A percentile compares a stretch with the other conserved stretches of the same genome.
phyloP scores from a whole-genome alignment of 2,797 vertebrate genomes.

The Urocyon cinereoargenteus region DNA sequence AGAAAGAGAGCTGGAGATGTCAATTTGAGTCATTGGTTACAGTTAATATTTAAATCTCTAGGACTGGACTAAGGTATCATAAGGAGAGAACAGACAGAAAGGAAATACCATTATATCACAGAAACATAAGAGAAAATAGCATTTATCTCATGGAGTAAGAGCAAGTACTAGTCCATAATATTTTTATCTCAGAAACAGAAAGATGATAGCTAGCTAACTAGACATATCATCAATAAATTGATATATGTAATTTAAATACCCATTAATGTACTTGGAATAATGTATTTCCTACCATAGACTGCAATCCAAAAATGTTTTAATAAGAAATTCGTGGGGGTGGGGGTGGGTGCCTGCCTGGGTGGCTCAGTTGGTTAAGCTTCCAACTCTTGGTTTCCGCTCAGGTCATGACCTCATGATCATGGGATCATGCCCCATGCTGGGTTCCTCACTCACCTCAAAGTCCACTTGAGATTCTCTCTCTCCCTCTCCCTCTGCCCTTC shows the following conservation, averaged over 20 bases:
- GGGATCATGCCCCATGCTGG: not conserved
- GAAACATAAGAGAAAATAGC: not conserved
- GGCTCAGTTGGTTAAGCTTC: not conserved
- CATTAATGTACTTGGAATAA: not conserved
- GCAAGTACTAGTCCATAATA: not conserved
- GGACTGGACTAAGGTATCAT: not conserved
- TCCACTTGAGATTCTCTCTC: not conserved
- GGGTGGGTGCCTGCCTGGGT: not conserved
- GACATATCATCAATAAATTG: not conserved
- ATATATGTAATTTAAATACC: not conserved
- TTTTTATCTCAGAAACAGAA: slow-evolving; percentile 31
- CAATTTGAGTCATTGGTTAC: not conserved
- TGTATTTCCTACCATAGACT: not conserved
- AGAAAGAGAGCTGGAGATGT: not conserved
- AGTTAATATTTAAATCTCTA: not conserved
- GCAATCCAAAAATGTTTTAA: not conserved
- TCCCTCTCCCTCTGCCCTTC: not conserved
- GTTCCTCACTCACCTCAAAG: not conserved
- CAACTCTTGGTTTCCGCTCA: not conserved
- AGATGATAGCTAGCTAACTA: not conserved
- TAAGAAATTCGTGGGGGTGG: not conserved
- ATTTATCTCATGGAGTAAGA: not conserved
- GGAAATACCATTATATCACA: not conserved
- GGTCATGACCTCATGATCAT: not conserved
- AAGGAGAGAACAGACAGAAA: not conserved